Evolutionary conservation across 1,140 invertebrate species (phyloP).

Genomic region (Hylyphantes graminicola): DNA sequence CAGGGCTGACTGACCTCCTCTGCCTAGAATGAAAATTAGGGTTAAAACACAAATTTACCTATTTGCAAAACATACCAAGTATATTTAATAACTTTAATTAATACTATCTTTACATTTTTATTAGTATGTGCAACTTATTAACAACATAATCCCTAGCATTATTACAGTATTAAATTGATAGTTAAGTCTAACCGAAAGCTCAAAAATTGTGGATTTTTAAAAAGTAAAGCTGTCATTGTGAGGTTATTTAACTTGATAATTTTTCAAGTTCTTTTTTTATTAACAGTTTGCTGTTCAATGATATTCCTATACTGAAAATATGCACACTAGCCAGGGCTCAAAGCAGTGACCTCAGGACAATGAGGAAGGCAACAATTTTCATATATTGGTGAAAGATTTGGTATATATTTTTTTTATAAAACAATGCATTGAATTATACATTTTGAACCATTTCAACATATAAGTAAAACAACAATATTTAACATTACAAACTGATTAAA

Average conservation of each 20-base stretch:
- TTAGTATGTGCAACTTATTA: neutral
- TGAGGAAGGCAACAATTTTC: no score
- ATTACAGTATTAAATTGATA: neutral
- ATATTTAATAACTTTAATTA: no score
- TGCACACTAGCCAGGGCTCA: no score
- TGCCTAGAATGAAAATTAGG: conserved; percentile 71
- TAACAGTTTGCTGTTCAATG: no score
- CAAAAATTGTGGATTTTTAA: neutral
- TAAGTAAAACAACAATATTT: neutral
- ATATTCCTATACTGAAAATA: no score
- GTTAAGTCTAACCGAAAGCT: neutral
- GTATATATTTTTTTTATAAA: no score
- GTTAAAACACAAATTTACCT: neutral
- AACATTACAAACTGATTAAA: neutral
- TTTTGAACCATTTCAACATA: neutral
- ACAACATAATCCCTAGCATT: neutral
- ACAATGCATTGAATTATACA: no score
- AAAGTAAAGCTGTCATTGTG: neutral
- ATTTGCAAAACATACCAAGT: neutral
- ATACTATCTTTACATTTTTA: no score
- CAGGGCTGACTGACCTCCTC: conserved; percentile 99
- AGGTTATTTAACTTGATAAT: neutral
- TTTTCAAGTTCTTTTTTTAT: neutral
- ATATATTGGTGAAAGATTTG: no score
- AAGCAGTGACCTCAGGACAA: no score